Conservation (phyloP, 2,797 vertebrate genomes). For the Notoglanidium macrostoma region DNA sequence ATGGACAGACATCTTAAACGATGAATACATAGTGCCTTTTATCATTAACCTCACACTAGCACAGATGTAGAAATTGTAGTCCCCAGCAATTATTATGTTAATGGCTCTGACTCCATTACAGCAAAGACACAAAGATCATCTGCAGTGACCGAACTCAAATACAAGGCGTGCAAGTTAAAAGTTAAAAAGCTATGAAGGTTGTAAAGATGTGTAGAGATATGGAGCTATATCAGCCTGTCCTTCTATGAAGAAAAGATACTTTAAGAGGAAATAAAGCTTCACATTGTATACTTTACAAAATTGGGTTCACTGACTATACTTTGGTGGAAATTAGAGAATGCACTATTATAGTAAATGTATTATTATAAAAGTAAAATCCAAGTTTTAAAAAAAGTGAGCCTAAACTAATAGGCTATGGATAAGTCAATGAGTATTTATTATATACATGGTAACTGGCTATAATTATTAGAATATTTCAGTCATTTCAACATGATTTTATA, state of each 20-base stretch:
- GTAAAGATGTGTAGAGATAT: neutral
- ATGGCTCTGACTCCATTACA: constrained; percentile 47
- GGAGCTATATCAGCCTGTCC: neutral
- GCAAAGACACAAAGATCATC: constrained; percentile 43
- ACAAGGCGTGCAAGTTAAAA: constrained; percentile 38
- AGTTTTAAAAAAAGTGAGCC: neutral
- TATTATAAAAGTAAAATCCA: neutral
- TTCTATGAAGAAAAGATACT: neutral
- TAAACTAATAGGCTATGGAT: neutral
- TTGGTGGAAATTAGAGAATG: neutral
- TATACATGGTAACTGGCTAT: neutral
- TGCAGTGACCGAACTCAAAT: constrained; percentile 41
- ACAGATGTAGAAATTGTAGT: constrained; percentile 52
- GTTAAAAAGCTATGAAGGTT: constrained; percentile 32
- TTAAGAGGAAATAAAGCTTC: neutral
- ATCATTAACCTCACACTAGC: constrained; percentile 54
- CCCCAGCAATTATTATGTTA: constrained; percentile 50
- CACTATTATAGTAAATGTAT: neutral
- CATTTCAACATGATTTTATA: neutral
- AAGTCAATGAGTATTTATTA: neutral
- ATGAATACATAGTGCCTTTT: constrained; percentile 62
- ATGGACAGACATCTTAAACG: constrained; percentile 65
- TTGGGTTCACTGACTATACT: neutral
- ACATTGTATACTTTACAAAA: neutral
- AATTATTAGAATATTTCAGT: neutral